Base-by-base conservation (phyloP, 2,113 vertebrate species). In the Albula glossodonta region DNA sequence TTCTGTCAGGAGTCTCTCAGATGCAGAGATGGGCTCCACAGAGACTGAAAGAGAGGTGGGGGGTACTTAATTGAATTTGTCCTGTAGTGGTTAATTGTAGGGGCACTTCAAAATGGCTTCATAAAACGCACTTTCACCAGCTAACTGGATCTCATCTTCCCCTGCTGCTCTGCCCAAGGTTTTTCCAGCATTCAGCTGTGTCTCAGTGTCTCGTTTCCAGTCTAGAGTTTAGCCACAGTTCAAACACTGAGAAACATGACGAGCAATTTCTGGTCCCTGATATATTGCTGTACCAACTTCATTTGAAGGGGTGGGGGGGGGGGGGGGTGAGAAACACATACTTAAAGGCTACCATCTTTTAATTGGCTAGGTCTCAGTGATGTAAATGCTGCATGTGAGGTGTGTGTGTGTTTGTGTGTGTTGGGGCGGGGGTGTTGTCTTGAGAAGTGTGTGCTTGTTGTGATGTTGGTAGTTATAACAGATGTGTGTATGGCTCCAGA, bases 71-170 rank as follows among this genome's bases (percentile, higher is more conserved):
- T 49, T 66, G 4, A 83, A 83, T 82, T 53, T 8, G 70, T 31
- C 60, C 56, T 50, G 82, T 13, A 83, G 82, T 22, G 49, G 57
- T 31, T 70, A 83, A 66, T 66, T 48, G 57, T 60, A 60, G 66
- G 82, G 82, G 63, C 82, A 15, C 51, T 83, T 56, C 57, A 56
- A 66, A 83, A 83, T 83, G 82, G 70, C 63, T 70, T 83, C 41
- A 50, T 83, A 57, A 83, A 49, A 63, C 15, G 82, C 82, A 49
- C 57, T 83, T 48, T 83, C 57, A 3, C 63, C 0, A 19, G 63
- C 49, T 22, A 2, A n/a, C 19, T 12, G 51, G 52, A 15, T 82
- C 81, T 19, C n/a, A n/a, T 10, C 12, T 56, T 9, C 10, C 81
- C 51, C 81, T 25, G 81, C 53, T 82, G n/a, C 52, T 56, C 51